These are phyloP conservation scores for Zapornia atra DNA, from an alignment of 2,113 vertebrate species.

Conservation along the genomic window DNA sequence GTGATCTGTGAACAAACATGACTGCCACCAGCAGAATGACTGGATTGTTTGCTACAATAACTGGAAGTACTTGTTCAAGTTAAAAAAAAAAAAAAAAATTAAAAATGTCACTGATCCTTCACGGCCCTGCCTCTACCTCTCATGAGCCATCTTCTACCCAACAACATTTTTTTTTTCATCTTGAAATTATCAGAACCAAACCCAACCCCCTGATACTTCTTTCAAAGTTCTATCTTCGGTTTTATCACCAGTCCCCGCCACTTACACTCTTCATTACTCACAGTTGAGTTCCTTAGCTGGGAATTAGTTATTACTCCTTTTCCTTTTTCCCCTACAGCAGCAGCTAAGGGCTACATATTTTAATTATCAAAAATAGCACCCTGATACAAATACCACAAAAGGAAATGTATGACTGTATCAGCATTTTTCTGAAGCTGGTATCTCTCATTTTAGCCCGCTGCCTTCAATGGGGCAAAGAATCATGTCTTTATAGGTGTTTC, in stretches of 20 bases:
- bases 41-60: not conserved
- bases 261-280: not conserved
- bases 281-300: not conserved
- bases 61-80: not conserved
- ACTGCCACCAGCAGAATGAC: not conserved
- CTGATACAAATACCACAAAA: not conserved
- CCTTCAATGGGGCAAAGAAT: not conserved
- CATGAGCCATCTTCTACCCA: not conserved
- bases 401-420: not conserved
- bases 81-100: not conserved
- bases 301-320: not conserved
- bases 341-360: not conserved
- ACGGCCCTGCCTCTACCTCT: not conserved
- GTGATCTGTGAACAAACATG: not conserved
- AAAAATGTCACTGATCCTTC: not conserved
- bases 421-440: not conserved
- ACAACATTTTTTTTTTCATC: not conserved
- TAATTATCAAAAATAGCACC: not conserved
- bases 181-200: not conserved
- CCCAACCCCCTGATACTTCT: not conserved
- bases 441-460: not conserved
- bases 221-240: not conserved
- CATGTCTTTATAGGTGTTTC: not conserved
- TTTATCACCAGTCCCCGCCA: not conserved
- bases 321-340: not conserved